These are phyloP conservation scores for Antedon mediterranea DNA, from an alignment of 53 echinoderm and acorn worm genomes.

Conservation along the genomic window DNA sequence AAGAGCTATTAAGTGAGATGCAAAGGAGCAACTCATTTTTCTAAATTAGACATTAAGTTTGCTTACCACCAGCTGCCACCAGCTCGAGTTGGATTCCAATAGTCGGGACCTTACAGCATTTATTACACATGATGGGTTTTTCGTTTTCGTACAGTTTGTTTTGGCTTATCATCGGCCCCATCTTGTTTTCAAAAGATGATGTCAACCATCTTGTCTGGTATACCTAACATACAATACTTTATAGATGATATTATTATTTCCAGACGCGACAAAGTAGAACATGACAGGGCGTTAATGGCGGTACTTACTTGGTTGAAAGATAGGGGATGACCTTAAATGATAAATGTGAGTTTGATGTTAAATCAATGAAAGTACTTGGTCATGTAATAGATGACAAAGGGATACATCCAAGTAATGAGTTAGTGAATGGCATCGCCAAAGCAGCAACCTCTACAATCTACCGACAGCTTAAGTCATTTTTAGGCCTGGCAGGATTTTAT, in stretches of 20 bases:
- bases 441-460: not conserved
- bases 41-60: constrained; percentile 34
- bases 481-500: constrained; percentile 16
- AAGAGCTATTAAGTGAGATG: constrained; percentile 28
- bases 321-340: constrained; percentile 12
- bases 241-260: constrained; percentile 46
- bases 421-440: not conserved
- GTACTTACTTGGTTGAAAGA: constrained; percentile 18
- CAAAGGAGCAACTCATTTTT: constrained; percentile 24
- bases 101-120: constrained; percentile 40
- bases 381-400: not conserved
- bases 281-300: constrained; percentile 8
- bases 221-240: constrained; percentile 28
- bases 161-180: constrained; percentile 51
- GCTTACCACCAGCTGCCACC: constrained; percentile 34
- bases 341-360: not conserved
- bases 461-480: constrained; percentile 5
- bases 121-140: constrained; percentile 47
- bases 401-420: not conserved
- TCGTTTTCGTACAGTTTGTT: constrained; percentile 36
- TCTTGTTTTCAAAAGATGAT: constrained; percentile 50
- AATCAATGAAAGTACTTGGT: not conserved
- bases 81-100: constrained; percentile 26
- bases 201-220: constrained; percentile 23
- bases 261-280: constrained; percentile 18